A percentile compares a stretch with the other conserved stretches of the same genome.
Conservation (phyloP, 2,113 vertebrate species). For the Lonchura striata region DNA sequence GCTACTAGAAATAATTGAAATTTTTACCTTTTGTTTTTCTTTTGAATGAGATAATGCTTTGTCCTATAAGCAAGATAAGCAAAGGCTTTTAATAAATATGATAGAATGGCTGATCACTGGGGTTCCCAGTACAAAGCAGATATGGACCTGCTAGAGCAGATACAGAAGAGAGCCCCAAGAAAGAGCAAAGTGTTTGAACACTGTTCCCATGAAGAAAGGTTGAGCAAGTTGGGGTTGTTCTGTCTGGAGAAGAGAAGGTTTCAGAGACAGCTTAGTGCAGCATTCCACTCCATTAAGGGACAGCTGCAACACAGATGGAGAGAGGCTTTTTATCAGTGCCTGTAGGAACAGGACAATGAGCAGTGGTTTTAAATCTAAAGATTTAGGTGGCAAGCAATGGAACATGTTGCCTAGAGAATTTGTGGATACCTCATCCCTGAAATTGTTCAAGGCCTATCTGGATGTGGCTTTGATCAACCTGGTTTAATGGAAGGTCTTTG, state of each 20-base stretch:
- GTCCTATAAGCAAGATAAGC: not conserved
- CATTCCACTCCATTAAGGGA: not conserved
- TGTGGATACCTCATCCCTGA: not conserved
- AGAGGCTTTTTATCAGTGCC: not conserved
- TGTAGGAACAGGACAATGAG: not conserved
- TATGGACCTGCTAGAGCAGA: not conserved
- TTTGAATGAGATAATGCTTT: not conserved
- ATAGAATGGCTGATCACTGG: not conserved
- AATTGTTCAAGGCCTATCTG: not conserved
- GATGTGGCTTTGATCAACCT: not conserved
- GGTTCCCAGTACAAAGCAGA: not conserved
- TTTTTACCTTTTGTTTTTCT: not conserved
- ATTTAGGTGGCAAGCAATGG: not conserved
- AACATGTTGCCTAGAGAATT: not conserved
- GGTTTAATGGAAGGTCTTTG: not conserved
- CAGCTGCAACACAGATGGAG: not conserved
- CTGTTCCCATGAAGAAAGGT: not conserved
- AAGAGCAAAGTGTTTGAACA: not conserved
- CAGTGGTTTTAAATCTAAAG: not conserved
- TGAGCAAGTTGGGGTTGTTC: not conserved
- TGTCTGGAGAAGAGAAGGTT: not conserved
- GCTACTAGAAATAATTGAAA: not conserved
- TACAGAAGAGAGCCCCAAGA: not conserved
- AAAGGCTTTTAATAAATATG: not conserved
- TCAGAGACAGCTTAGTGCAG: not conserved